Percentiles rank a stretch among this genome's conserved stretches.
phyloP scores from a whole-genome alignment of 2,113 vertebrate species.

The Dascyllus trimaculatus region DNA sequence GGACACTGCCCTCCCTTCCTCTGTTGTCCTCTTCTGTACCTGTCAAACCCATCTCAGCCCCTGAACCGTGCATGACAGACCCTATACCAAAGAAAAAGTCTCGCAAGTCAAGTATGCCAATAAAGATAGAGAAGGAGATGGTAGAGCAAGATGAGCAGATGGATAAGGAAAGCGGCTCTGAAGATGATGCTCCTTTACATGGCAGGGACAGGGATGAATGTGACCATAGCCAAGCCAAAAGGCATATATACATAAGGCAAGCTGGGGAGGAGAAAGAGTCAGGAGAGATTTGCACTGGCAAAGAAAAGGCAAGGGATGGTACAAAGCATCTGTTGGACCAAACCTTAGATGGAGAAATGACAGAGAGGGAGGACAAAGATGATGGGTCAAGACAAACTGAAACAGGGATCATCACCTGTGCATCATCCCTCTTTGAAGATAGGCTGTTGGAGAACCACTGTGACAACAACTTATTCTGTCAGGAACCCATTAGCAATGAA shows the following conservation, averaged over 20 bases:
- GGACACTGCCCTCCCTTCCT: slow-evolving; percentile 93
- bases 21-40: slow-evolving; percentile 92
- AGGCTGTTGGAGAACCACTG: slow-evolving; percentile 74
- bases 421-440: slow-evolving; percentile 59
- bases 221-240: slow-evolving; percentile 17
- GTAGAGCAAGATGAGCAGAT: slow-evolving; percentile 82
- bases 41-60: slow-evolving; percentile 82
- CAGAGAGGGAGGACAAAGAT: slow-evolving; percentile 63
- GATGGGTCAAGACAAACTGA: slow-evolving; percentile 74
- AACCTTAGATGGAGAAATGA: slow-evolving; percentile 12
- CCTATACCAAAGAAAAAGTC: slow-evolving; percentile 96
- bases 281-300: slow-evolving; percentile 1
- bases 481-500: slow-evolving; percentile 64
- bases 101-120: slow-evolving; percentile 98
- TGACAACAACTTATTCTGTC: slow-evolving; percentile 61
- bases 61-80: slow-evolving; percentile 83
- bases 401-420: slow-evolving; percentile 58
- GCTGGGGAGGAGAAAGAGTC: slow-evolving; percentile 42
- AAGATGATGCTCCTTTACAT: slow-evolving; percentile 85
- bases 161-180: slow-evolving; percentile 85
- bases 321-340: slow-evolving; percentile 36
- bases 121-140: slow-evolving; percentile 96
- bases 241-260: slow-evolving; percentile 59
- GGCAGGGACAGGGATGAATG: slow-evolving; percentile 80
- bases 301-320: slow-evolving; percentile 26